Evolutionary conservation across 1,140 invertebrate species (phyloP), one percentile per base, ranked within the genome.

Genomic region (Pseudomyrmex pallidus): DNA sequence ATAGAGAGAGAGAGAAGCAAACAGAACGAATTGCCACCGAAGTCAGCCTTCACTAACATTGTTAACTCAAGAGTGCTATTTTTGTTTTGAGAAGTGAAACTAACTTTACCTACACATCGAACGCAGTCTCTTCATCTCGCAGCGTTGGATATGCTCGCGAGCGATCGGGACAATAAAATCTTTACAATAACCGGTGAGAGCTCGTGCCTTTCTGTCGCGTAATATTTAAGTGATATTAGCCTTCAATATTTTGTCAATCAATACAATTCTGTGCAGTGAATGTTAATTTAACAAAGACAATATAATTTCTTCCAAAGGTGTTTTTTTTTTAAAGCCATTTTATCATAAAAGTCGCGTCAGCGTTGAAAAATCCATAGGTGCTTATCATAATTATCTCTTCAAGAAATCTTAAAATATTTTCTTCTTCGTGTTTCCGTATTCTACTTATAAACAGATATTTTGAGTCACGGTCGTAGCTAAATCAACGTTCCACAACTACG

Each of bases 171-270:
- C 54, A 83, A 59, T 52, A 88, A 85, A 25, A 87, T 89, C 64
- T 83, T 86, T 0, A 90, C 87, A 64, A 88, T 89, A 82, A 86
- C 82, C 82, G 91, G 91, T 92, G 82, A 91, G 91, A 70, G 54
- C 25, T 46, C 35, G 13, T 46, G 62, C 10, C 22, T 10, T 72
- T 15, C 73, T 84, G 35, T 35, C 54, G 56, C 22, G 13, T 77
- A 59, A 83, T 7, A n/a, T 17, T 15, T 50, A 35, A 15, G 22
- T 46, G 12, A 48, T 20, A n/a, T 56, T 56, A 54, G 9, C 13
- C 2, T 48, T 0, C 56, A n/a, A 8, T 63, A 61, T 12, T 15
- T 22, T 22, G 0, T 59, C n/a, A 67, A 17, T 54, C 25, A 2
- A 22, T 59, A 22, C 17, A 59, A 61, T 15, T 56, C 13, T 20